phyloP scores from a whole-genome alignment of 2,797 vertebrate species.

The Sebastes variabilis region DNA sequence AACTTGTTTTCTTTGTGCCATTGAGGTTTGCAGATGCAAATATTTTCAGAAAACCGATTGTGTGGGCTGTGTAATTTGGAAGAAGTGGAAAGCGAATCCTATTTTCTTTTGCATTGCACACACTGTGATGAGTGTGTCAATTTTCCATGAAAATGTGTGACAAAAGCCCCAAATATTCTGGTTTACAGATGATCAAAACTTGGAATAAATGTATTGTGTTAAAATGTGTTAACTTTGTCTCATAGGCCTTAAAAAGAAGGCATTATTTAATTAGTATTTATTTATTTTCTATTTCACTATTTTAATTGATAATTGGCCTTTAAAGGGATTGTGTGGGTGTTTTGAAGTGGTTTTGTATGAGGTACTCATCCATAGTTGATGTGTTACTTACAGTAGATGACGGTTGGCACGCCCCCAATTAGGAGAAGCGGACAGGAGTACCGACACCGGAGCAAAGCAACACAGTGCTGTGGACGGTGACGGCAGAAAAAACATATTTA shows the following conservation, averaged over 20 bases:
- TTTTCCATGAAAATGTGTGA: not conserved
- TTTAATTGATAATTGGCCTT: not conserved
- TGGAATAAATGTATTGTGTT: not conserved
- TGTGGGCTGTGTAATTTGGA: not conserved
- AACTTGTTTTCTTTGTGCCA: not conserved
- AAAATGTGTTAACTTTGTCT: not conserved
- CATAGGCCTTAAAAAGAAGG: not conserved
- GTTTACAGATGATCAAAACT: not conserved
- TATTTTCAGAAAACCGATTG: not conserved
- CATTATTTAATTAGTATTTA: not conserved
- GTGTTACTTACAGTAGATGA: no score
- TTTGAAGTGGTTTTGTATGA: no score
- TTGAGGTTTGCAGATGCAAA: not conserved
- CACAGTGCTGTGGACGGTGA: no score
- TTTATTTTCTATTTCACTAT: not conserved
- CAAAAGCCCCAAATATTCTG: not conserved
- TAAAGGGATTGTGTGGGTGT: no score
- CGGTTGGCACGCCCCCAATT: no score
- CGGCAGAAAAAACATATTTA: no score
- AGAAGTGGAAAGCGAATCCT: fast-evolving
- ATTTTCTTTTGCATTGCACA: not conserved
- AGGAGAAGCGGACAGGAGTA: no score
- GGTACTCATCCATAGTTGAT: no score
- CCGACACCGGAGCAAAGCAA: no score
- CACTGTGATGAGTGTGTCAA: not conserved